Evolutionary conservation across 2,797 vertebrate species (phyloP), one percentile per base, ranked within the genome.

Genomic region (Fratercula arctica): DNA sequence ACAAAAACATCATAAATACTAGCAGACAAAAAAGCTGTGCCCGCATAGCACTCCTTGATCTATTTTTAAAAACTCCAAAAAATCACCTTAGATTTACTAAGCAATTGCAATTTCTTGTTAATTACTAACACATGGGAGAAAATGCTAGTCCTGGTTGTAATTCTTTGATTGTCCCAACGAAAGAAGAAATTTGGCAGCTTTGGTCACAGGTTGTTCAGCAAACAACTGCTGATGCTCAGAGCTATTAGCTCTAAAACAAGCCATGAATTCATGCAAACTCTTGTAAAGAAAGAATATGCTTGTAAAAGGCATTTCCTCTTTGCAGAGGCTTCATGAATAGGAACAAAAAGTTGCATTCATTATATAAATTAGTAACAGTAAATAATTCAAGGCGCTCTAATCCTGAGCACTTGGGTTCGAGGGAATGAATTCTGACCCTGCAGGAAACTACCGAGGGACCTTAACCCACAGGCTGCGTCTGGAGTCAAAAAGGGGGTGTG

Each of bases 261-360:
- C 16, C 13, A 57, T 41, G 45, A 83, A 79, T 67, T 64, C 92
- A 90, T n/a, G 39, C 23, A 81, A 78, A 63, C 61, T 45, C 70
- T 60, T 87, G n/a, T 74, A 48, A 79, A 83, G 69, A 90, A 93
- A 69, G 39, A 35, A 63, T n/a, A 56, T 28, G 21, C 46, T 76
- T 59, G 39, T 69, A 76, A 89, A 92, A 92, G 54, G 21, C 61
- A 70, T 73, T 87, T 94, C 79, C 89, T 93, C 35, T 81, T 87
- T 43, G 59, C 29, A 6, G 54, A 92, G 39, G 28, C n/a, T 81
- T 91, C 31, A 35, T 69, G 63, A 86, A 82, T 73, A 26, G 73
- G 51, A 95, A 93, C 59, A 96, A 91, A 87, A 89, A 46, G 35
- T 90, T 91, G 13, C 28, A 70, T 96, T 96, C 35, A 60, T 90